Evolutionary conservation across 2,113 vertebrate species (phyloP), one percentile per base, ranked within the genome.

Genomic region (Natator depressus): DNA sequence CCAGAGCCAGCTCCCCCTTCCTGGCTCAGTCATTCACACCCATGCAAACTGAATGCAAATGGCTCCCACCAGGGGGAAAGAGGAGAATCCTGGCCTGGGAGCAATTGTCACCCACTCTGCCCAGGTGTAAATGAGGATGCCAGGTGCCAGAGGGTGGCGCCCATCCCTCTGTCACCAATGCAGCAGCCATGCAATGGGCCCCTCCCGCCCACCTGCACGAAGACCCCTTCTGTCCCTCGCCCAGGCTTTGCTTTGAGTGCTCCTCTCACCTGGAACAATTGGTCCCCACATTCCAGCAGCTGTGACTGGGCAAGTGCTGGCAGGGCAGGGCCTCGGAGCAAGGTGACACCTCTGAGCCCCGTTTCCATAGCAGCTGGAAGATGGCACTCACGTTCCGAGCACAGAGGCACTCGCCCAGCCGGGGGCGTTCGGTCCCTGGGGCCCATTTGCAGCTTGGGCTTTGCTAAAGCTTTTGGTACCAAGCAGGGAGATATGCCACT

Each of bases 11-110:
- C 46, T n/a, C 38, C 53, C 1, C 6, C 55, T 0, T 42, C 78
- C 87, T 90, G 88, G 91, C 51, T 93, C 95, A 80, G 88, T 93
- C 54, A 50, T 91, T 69, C 5, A 89, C 94, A 93, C 91, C 95
- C 95, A 35, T 94, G 91, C 5, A 3, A 95, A 96, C 93, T 91
- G 95, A 90, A 93, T 97, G 97, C 54, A 81, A 98, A 96, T 47
- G 87, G 88, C 91, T 22, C 38, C 57, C 91, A 90, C 22, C 53
- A 83, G 13, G 38, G 78, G 20, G 88, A 1, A 81, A 16, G 59
- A 49, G 93, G 94, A 96, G 51, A 38, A 94, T 93, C 93, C 94
- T 76, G 62, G 89, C 35, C 38, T 29, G 27, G 72, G 19, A 65
- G 49, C 82, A 35, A 65, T 85, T 80, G 24, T 76, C 89, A 84